Percentiles rank a stretch among this genome's conserved stretches.
phyloP scores from a whole-genome alignment of 2,113 vertebrate genomes.

The Ochotona curzoniae region DNA sequence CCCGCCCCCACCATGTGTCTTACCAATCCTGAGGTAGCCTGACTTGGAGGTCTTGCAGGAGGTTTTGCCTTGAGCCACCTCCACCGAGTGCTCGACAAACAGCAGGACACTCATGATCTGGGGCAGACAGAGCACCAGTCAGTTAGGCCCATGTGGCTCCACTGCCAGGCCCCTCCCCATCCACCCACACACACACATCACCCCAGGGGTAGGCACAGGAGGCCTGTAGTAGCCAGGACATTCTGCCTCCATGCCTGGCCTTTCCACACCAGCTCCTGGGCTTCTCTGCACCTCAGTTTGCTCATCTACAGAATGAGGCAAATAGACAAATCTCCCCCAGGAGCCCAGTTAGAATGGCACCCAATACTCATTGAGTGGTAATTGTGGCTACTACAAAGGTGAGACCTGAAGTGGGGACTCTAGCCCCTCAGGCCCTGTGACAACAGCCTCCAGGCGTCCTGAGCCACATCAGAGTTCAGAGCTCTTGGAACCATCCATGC shows the following conservation, averaged over 20 bases:
- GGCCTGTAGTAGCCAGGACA: fast-evolving
- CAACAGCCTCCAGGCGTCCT: fast-evolving
- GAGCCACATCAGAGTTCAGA: background rate
- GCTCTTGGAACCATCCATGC: background rate
- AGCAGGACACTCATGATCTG: conserved; percentile 85
- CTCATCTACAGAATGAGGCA: background rate
- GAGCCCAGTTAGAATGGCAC: background rate
- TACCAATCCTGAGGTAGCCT: conserved; percentile 83
- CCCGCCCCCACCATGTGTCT: background rate
- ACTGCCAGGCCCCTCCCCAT: too few relatives aligned
- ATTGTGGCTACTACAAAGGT: too few relatives aligned
- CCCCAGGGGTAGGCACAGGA: fast-evolving
- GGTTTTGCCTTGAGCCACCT: conserved; percentile 81
- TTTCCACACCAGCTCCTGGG: background rate
- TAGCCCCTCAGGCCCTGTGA: background rate
- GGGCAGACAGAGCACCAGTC: background rate
- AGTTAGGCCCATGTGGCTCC: fast-evolving
- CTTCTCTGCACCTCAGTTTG: background rate
- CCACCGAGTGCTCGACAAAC: conserved; percentile 85
- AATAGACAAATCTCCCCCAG: background rate
- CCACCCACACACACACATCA: too few relatives aligned
- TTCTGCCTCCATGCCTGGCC: background rate
- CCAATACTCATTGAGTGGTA: fast-evolving
- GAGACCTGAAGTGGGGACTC: fast-evolving
- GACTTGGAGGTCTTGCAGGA: conserved; percentile 80